phyloP scores from a whole-genome alignment of 92 coral and sea anemone genomes.

The Diadumene lineata region DNA sequence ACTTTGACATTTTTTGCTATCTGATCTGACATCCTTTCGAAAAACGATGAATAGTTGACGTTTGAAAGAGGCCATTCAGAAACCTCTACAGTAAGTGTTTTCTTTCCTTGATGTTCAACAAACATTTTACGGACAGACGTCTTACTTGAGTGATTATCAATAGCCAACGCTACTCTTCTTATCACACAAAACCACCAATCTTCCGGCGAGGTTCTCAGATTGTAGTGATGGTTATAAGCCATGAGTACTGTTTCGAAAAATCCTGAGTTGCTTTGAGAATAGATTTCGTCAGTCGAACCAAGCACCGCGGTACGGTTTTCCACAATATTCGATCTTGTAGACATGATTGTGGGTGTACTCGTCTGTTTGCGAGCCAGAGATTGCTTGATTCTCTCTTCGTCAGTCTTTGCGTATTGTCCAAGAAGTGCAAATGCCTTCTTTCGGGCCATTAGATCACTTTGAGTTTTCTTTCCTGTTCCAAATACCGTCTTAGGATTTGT shows the following conservation, averaged over 20 bases:
- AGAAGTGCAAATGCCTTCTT: not conserved
- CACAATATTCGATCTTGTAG: not conserved
- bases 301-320: conserved; percentile 20
- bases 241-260: conserved; percentile 37
- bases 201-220: conserved; percentile 58
- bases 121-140: conserved; percentile 49
- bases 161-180: conserved; percentile 52
- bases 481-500: not conserved
- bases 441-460: not conserved
- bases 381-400: too few relatives aligned
- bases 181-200: conserved; percentile 81
- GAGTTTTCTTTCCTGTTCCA: not conserved
- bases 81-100: conserved; percentile 49
- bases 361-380: too few relatives aligned
- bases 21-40: conserved; percentile 52
- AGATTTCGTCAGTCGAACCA: conserved; percentile 43
- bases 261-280: conserved; percentile 15
- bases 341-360: too few relatives aligned
- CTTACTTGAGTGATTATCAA: conserved; percentile 52
- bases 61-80: conserved; percentile 43
- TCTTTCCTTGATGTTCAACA: conserved; percentile 64
- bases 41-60: conserved; percentile 62
- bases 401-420: not conserved
- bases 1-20: conserved; percentile 55
- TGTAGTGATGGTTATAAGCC: conserved; percentile 62